A percentile compares a stretch with the other conserved stretches of the same genome.
Conservation (phyloP, 2,888 invertebrate genomes). For the Rhamphomyia laevipes region DNA sequence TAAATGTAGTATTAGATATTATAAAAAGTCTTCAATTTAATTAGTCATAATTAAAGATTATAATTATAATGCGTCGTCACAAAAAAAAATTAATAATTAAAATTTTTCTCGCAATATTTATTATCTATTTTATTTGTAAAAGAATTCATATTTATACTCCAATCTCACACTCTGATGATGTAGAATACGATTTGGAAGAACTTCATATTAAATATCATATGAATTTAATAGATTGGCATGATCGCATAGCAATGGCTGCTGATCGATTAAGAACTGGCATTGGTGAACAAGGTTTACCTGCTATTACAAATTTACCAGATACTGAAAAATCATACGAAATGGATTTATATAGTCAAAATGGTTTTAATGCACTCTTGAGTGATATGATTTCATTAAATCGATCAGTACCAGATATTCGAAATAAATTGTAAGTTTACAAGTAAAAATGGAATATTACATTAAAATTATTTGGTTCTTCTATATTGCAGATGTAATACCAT, state of each 20-base stretch:
- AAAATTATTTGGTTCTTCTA: neutral
- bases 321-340: conserved; percentile 47
- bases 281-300: conserved; percentile 64
- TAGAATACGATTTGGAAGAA: too few species aligned
- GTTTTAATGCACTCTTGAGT: conserved; percentile 87
- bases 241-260: conserved; percentile 51
- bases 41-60: too few species aligned
- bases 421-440: conserved; percentile 43
- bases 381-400: conserved; percentile 84
- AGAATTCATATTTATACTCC: too few species aligned
- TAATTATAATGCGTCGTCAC: too few species aligned
- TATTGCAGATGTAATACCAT: conserved; percentile 25
- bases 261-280: conserved; percentile 52
- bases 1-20: too few species aligned
- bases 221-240: conserved; percentile 76
- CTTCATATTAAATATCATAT: too few species aligned
- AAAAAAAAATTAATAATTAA: too few species aligned
- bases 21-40: too few species aligned
- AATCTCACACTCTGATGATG: too few species aligned
- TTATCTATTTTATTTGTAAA: too few species aligned
- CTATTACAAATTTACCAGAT: conserved; percentile 50
- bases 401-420: conserved; percentile 66
- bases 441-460: too few species aligned
- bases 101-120: too few species aligned
- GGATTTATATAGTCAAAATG: conserved; percentile 70